phyloP scores from a whole-genome alignment of 2,797 vertebrate species.

The Argentina silus region DNA sequence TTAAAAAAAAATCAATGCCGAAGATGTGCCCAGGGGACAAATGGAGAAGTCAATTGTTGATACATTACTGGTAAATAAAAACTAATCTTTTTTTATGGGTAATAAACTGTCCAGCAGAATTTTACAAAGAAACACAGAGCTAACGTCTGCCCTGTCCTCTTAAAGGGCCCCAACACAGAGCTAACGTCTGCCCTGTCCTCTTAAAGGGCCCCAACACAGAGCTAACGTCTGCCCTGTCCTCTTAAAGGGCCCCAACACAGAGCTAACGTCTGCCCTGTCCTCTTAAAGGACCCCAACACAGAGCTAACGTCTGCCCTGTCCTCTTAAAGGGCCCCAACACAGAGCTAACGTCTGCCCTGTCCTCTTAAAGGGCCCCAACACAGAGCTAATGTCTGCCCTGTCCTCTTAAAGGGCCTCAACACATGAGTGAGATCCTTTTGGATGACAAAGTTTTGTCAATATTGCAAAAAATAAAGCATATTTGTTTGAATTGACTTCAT shows the following conservation, averaged over 20 bases:
- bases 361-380: background rate
- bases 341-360: background rate
- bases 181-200: background rate
- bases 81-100: too few species aligned
- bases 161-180: background rate
- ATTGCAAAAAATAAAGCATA: background rate
- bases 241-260: background rate
- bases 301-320: background rate
- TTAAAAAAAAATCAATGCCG: too few species aligned
- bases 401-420: background rate
- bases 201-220: background rate
- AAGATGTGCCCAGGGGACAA: too few species aligned
- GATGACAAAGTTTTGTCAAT: background rate
- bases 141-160: background rate
- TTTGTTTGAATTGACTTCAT: background rate
- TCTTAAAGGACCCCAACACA: background rate
- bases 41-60: too few species aligned
- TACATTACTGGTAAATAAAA: too few species aligned
- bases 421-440: background rate
- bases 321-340: background rate
- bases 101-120: too few species aligned
- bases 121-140: too few species aligned
- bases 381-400: background rate
- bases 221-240: background rate
- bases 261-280: background rate